Percentiles rank a stretch among this genome's conserved stretches.
phyloP scores from a whole-genome alignment of 2,113 vertebrate species.

The Siniperca chuatsi region DNA sequence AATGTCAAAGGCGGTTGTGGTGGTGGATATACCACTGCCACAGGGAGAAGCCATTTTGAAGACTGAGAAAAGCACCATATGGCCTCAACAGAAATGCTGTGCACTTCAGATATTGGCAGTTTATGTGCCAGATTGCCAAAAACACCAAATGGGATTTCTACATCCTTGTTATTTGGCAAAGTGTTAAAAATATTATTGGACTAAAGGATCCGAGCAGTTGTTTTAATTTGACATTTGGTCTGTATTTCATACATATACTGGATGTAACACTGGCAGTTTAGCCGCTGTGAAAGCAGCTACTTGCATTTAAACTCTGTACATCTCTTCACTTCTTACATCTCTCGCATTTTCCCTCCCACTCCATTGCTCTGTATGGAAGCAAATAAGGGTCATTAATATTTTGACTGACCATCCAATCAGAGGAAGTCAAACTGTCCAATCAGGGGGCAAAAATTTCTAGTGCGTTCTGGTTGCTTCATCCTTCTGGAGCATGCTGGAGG shows the following conservation, averaged over 20 bases:
- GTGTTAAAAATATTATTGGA: not conserved
- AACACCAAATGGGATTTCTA: constrained; percentile 1
- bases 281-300: constrained; percentile 55
- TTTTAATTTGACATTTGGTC: constrained; percentile 28
- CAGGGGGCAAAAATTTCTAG: too few species aligned
- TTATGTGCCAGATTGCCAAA: constrained; percentile 8
- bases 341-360: constrained; percentile 30
- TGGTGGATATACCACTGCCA: constrained; percentile 40
- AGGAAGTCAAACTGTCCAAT: too few species aligned
- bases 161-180: constrained; percentile 15
- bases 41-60: constrained; percentile 30
- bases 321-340: constrained; percentile 10
- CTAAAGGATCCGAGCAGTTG: not conserved
- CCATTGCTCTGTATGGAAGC: not conserved
- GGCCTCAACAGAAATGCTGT: constrained; percentile 23
- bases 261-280: constrained; percentile 40
- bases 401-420: too few species aligned
- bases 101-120: not conserved
- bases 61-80: constrained; percentile 47
- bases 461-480: too few species aligned
- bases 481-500: too few species aligned
- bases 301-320: constrained; percentile 42
- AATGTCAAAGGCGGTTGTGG: constrained; percentile 40
- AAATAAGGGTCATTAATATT: too few species aligned
- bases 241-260: not conserved